Base-by-base conservation (phyloP, 2,888 invertebrate genomes). In the Dimorphilus gyrociliatus region DNA sequence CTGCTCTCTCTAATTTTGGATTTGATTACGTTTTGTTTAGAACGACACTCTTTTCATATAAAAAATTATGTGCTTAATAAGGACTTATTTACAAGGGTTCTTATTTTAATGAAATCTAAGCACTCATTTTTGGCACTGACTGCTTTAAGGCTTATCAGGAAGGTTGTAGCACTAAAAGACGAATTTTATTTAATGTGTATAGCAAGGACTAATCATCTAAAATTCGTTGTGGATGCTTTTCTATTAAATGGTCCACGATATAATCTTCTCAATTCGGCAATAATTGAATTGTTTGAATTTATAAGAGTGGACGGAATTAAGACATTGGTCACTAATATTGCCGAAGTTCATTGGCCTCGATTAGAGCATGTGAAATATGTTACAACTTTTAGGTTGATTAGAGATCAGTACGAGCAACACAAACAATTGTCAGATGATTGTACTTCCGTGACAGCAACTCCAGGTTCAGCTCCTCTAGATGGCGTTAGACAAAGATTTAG, bases 241-340 rank as follows among this genome's bases (percentile, higher is more conserved):
- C 75, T 82, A 51, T 75, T 79, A 53, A 99, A 99, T 69, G 90
- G 92, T 63, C 84, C 85, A 53, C 75, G 92, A 54, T 99, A 99
- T 68, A 99, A 99, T 69, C 74, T 99, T 48, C 70, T 99, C 48
- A 97, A 99, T 67, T 97, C 94, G 17, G 94, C 97, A 43, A 84
- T 97, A 62, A 73, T 97, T 62, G 97, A 99, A 69, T 75, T 99
- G 72, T 99, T 99, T 69, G 97, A 99, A 68, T 97, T 85, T 67
- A 88, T 99, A 44, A 84, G 82, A 70, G 67, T 81, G 64, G 69
- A 69, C 45, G 66, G 66, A 47, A 58, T 70, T 13, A 60, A 60
- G 36, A 50, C 62, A 19, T 47, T 71, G 36, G 56, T 63, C 35
- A 76, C 80, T 36, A 85, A 97, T 65, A 80, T 94, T 44, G 84